Evolutionary conservation across 2,113 vertebrate species (phyloP).

Genomic region (Pseudorasbora parva): DNA sequence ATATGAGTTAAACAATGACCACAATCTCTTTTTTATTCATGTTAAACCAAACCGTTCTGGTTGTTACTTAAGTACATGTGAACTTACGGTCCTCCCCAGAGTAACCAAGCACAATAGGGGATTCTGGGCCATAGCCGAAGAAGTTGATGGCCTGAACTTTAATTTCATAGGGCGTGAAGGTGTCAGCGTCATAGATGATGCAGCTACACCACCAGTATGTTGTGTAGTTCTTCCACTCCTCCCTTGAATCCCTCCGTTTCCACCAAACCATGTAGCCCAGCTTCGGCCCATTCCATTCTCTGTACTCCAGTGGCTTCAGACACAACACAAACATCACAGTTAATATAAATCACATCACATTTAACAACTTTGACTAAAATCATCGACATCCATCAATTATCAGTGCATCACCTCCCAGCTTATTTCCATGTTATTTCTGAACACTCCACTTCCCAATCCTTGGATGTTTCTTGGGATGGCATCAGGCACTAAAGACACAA

Average conservation of each 20-base stretch:
- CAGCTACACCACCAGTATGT: slow-evolving; percentile 81
- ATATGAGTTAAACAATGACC: not conserved
- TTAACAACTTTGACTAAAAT: not conserved
- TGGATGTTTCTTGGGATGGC: slow-evolving; percentile 87
- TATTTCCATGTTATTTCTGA: slow-evolving; percentile 97
- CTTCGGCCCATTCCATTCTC: slow-evolving; percentile 90
- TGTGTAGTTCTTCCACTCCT: slow-evolving; percentile 90
- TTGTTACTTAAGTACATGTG: not conserved
- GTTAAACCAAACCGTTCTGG: not conserved
- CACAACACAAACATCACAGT: slow-evolving; percentile 5
- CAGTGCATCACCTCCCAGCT: slow-evolving; percentile 88
- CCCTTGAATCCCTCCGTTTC: slow-evolving; percentile 85
- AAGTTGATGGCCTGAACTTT: slow-evolving; percentile 94
- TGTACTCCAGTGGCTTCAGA: slow-evolving; percentile 77
- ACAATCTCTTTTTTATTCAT: not conserved
- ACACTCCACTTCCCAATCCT: slow-evolving; percentile 83
- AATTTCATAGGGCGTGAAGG: slow-evolving; percentile 93
- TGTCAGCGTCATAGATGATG: slow-evolving; percentile 89
- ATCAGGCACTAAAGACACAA: slow-evolving; percentile 85
- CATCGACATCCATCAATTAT: not conserved
- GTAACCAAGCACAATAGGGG: slow-evolving; percentile 86
- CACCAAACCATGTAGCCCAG: slow-evolving; percentile 92
- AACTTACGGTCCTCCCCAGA: slow-evolving; percentile 98
- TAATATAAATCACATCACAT: not conserved
- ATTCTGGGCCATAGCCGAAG: slow-evolving; percentile 90